These are phyloP conservation scores for Spilarctia lutea DNA, from an alignment of 2,888 invertebrate genomes.

Conservation along the genomic window DNA sequence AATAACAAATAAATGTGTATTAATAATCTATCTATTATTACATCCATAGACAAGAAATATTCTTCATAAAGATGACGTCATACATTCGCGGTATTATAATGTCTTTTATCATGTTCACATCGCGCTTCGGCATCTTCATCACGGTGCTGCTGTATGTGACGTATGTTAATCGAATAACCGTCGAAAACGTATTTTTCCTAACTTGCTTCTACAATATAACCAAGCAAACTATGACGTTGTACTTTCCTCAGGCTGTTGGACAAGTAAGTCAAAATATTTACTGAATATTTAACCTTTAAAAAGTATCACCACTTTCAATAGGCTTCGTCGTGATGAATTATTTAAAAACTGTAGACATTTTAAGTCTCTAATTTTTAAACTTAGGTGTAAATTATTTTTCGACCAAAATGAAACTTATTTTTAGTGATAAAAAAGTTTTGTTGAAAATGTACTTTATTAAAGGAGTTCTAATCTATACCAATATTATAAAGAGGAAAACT, in stretches of 20 bases:
- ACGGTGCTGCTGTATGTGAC: slow-evolving; percentile 89
- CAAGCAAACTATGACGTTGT: slow-evolving; percentile 90
- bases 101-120: slow-evolving; percentile 89
- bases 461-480: too few species aligned
- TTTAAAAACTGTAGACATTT: not conserved
- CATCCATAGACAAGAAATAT: slow-evolving; percentile 71
- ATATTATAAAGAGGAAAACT: too few species aligned
- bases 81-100: slow-evolving; percentile 87
- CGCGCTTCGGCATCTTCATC: slow-evolving; percentile 89
- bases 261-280: slow-evolving; percentile 63
- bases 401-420: too few species aligned
- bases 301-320: not conserved
- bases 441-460: too few species aligned
- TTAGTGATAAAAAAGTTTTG: too few species aligned
- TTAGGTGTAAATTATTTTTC: not conserved
- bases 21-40: slow-evolving; percentile 12
- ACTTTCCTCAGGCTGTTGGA: slow-evolving; percentile 87
- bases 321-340: not conserved
- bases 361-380: not conserved
- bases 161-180: slow-evolving; percentile 87
- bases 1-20: not conserved
- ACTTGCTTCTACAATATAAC: slow-evolving; percentile 91
- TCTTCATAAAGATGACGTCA: slow-evolving; percentile 77
- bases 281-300: not conserved
- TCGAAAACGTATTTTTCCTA: slow-evolving; percentile 91